Base-by-base conservation (phyloP, 2,797 vertebrate genomes). In the Eulemur coronatus region DNA sequence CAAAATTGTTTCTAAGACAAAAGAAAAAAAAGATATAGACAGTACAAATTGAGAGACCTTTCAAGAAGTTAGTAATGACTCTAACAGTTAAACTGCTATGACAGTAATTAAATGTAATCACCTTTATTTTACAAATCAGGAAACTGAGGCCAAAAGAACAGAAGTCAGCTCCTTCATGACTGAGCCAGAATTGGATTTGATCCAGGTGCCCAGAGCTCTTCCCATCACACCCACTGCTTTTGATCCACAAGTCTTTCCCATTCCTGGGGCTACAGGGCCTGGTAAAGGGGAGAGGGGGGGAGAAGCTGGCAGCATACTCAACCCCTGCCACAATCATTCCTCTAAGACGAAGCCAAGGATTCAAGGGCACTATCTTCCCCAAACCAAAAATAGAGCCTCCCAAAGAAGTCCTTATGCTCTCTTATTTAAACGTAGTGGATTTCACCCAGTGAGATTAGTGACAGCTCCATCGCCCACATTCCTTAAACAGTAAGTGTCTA, bases 91-190 rank as follows among this genome's bases (percentile, higher is more conserved):
- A 84, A 82, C 10, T 35, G 17, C 70, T 73, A 12, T 70, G 33
- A 33, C 1, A 14, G 7, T 92, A 69, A 89, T 46, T 92, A 48
- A 95, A 72, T 52, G 46, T 63, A 81, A 61, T 92, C 33, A 61
- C 20, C n/a, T 78, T 86, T 59, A 50, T 57, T 94, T 95, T 94
- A 65, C 63, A 86, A 94, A 73, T 84, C 59, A 70, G 73, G 38
- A 93, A 94, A 85, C 15, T 26, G 7, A 65, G 63, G 8, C 50
- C 65, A 57, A 75, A 86, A 80, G 86, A 91, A 76, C 3, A 26
- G 48, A 50, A 84, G 28, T 94, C 38, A 57, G 26, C 52, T 78
- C 11, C 79, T 63, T 52, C 14, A 26, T 6, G 7, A 33, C 67
- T 55, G 33, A 94, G 52, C 5, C 69, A 46, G 50, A 70, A 70